Base-by-base conservation (phyloP, 35 echinoderm and acorn worm genomes). In the Apostichopus parvimensis region DNA sequence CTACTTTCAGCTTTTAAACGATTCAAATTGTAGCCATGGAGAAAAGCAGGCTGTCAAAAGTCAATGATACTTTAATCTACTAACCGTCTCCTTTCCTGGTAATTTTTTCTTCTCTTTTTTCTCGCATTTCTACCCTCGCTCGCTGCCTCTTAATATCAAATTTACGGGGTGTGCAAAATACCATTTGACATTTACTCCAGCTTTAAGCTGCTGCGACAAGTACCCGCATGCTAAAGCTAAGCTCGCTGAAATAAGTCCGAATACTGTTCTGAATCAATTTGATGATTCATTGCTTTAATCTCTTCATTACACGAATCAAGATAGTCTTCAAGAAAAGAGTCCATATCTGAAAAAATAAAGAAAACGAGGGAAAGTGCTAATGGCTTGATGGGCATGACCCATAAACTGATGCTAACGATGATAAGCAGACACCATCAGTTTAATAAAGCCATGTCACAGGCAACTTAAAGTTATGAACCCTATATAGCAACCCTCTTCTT, bases 271-370 rank as follows among this genome's bases (percentile, higher is more conserved):
- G 82, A 52, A 65, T 95, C 96, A 28, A 98, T 95, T 8, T 62
- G 73, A 45, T 93, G 68, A 54, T 98, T 98, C 78, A 90, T 94
- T 28, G 73, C 65, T 78, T 92, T 90, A 55, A 95, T 90, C 23
- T 64, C 56, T 56, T 84, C n/a, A 26, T 98, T 98, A 64, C 28
- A 61, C 20, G 79, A 72, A 56, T 94, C 71, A 12, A 98, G 53
- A 64, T 90, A 98, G 0, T 98, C 84, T 20, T 87, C 18, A 18
- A 98, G 82, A 83, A 95, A 98, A 6, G 76, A 83, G 77, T 98
- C 92, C 94, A 98, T 95, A 79, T 92, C 96, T 98, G 64, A 11
- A 54, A 21, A 23, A 17, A n/a, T n/a, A n/a, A 52, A 73, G 4
- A 65, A 84, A 28, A 17, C 79, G 28, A 83, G 25, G 55, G 20